These are phyloP conservation scores for Papio anubis DNA, from an alignment of 2,113 vertebrate genomes.

Conservation along the genomic window DNA sequence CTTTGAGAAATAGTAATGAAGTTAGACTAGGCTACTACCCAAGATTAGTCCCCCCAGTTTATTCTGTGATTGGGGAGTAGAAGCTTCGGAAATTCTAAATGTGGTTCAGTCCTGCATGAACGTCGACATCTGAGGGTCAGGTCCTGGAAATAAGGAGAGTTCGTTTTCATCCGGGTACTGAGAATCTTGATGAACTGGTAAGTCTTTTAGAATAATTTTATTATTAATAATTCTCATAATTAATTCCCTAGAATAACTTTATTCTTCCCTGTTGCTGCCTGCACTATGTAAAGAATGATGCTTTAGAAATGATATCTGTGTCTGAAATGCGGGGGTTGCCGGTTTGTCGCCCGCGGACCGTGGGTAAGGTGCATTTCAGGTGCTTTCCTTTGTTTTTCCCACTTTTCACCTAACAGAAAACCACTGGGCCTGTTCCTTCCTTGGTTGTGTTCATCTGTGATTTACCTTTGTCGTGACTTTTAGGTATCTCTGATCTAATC, in stretches of 20 bases:
- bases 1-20: background rate
- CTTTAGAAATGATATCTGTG: background rate
- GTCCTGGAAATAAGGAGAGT: background rate
- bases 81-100: background rate
- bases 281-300: background rate
- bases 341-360: background rate
- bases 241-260: background rate
- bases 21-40: background rate
- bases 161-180: background rate
- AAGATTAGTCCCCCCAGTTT: background rate
- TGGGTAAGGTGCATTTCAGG: background rate
- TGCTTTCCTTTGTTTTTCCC: background rate
- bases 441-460: background rate
- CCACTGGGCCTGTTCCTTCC: background rate
- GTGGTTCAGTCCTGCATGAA: background rate
- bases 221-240: too few relatives aligned
- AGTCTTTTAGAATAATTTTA: background rate
- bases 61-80: background rate
- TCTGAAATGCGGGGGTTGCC: background rate
- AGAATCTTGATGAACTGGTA: background rate
- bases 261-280: background rate
- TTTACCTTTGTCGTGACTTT: background rate
- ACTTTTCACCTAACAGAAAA: slow-evolving; percentile 35
- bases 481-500: background rate
- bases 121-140: background rate